Base-by-base conservation (phyloP, 1,140 invertebrate genomes). In the Drosophila tsacasi region DNA sequence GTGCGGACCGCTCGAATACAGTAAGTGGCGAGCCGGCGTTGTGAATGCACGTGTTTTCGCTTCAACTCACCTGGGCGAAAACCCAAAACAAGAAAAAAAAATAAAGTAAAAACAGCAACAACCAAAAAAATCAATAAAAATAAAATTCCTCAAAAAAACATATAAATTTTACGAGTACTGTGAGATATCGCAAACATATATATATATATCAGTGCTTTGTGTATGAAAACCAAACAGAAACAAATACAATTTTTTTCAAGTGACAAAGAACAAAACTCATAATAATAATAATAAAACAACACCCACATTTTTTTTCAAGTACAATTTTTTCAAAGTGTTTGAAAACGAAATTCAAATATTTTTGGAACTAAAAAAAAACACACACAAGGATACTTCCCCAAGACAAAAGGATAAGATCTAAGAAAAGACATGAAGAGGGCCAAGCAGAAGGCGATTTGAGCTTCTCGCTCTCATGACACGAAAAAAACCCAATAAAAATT, bases 41-140 rank as follows among this genome's bases (percentile, higher is more conserved):
- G 92, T 93, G 92, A 79, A 91, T 93, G 91, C 92, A 93, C 91
- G 92, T 92, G 92, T 93, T 92, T 80, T 80, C 78, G 78, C 78
- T 80, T 85, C 47, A 67, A 78, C 55, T 79, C 75, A 79, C 59
- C 58, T 71, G 58, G 73, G 63, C 63, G 63, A 72, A 21, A 61
- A 47, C 10, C 46, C 39, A 44, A 60, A 55, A 64, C 44, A 30
- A 37, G 39, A 19, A 42, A 37, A 44, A 54, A 52, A n/a, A 39
- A 49, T 13, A 13, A 13, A 12, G 13, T 35, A 37, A 5, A 25
- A 54, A 37, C 32, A 57, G 32, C 52, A 57, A 57, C 54, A 32
- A 58, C 32, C 50, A 67, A 68, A 68, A 19, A 42, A 47, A 42
- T 54, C 19, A 59, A 73, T 15, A 46, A 37, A 47, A 44, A 23